Percentiles rank a stretch among this genome's conserved stretches.
phyloP scores from a whole-genome alignment of 2,888 invertebrate genomes.

The Hyles lineata region DNA sequence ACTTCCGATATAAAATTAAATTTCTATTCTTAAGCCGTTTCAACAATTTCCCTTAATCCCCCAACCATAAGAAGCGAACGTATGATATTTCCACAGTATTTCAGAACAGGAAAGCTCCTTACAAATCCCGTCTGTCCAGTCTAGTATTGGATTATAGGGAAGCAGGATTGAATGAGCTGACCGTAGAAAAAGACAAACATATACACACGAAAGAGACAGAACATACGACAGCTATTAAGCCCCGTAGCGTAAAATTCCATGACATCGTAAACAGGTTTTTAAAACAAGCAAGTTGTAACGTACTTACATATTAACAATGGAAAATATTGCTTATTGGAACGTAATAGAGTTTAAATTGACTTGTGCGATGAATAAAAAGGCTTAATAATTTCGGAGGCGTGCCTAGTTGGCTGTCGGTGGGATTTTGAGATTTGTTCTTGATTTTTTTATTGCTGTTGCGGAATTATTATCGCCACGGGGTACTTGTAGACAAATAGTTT shows the following conservation, averaged over 20 bases:
- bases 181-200: conserved; percentile 52
- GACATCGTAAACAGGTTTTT: conserved; percentile 72
- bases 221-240: conserved; percentile 65
- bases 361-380: conserved; percentile 56
- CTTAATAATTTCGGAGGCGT: conserved; percentile 82
- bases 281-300: conserved; percentile 57
- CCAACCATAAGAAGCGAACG: conserved; percentile 52
- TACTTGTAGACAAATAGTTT: conserved; percentile 64
- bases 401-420: conserved; percentile 76
- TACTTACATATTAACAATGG: conserved; percentile 23
- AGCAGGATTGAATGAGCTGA: conserved; percentile 72
- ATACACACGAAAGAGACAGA: conserved; percentile 45
- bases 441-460: conserved; percentile 77
- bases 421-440: conserved; percentile 77
- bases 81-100: conserved; percentile 68
- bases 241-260: conserved; percentile 76
- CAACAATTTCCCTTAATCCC: conserved; percentile 64
- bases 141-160: conserved; percentile 71
- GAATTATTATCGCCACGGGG: conserved; percentile 72
- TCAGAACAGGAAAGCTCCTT: conserved; percentile 56
- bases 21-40: conserved; percentile 35
- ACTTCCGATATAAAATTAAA: conserved; percentile 28
- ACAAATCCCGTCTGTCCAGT: conserved; percentile 70
- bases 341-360: conserved; percentile 44
- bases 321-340: conserved; percentile 38